Evolutionary conservation across 2,888 invertebrate species (phyloP).

Genomic region (Chrysina gloriosa): DNA sequence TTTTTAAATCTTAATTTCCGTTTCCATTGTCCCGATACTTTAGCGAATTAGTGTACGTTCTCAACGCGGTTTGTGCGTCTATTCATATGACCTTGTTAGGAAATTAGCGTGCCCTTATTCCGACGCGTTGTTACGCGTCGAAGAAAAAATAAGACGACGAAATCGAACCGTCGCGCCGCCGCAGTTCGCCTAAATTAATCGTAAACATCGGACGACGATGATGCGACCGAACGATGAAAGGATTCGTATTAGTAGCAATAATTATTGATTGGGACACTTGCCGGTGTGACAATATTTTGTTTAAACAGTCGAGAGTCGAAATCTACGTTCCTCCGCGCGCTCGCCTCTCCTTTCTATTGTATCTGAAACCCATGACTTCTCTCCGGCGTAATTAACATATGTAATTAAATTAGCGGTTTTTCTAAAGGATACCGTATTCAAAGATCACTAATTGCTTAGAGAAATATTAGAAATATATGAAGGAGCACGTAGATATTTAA

Average conservation of each 20-base stretch:
- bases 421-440: slow-evolving; percentile 37
- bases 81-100: slow-evolving; percentile 58
- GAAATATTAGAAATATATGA: slow-evolving; percentile 37
- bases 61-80: slow-evolving; percentile 45
- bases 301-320: slow-evolving; percentile 29
- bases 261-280: slow-evolving; percentile 37
- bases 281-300: slow-evolving; percentile 35
- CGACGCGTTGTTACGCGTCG: slow-evolving; percentile 32
- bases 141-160: slow-evolving; percentile 23
- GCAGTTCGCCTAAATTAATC: slow-evolving; percentile 22
- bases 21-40: background rate
- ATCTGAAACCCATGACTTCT: slow-evolving; percentile 36
- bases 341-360: slow-evolving; percentile 23
- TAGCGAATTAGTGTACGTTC: background rate
- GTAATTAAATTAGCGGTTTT: slow-evolving; percentile 40
- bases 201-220: slow-evolving; percentile 25
- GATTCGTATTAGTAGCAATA: slow-evolving; percentile 29
- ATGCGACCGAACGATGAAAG: slow-evolving; percentile 31
- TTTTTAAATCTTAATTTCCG: too few relatives aligned
- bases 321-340: slow-evolving; percentile 2
- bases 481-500: slow-evolving; percentile 38
- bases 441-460: slow-evolving; percentile 37
- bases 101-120: slow-evolving; percentile 55
- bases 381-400: slow-evolving; percentile 37
- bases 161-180: slow-evolving; percentile 28